Base-by-base conservation (phyloP, 2,888 invertebrate species). In the Stratiomys singularior region DNA sequence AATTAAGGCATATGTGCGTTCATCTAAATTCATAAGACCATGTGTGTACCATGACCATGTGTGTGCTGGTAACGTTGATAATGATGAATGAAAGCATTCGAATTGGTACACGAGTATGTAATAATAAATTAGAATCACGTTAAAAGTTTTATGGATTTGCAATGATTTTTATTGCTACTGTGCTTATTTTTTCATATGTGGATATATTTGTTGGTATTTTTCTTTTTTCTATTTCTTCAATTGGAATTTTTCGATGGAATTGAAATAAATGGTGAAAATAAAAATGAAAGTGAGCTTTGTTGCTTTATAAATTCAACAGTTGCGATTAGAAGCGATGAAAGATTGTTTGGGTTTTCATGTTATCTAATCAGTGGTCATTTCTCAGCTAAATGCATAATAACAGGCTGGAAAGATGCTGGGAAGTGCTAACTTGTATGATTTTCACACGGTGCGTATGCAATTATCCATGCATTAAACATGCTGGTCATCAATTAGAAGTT, bases 231-330 rank as follows among this genome's bases (percentile, higher is more conserved):
- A n/a, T n/a, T n/a, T n/a, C n/a, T n/a, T n/a, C n/a, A n/a, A n/a
- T 9, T 44, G 13, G 13, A 44, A 44, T 44, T 44, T 44, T 13
- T 44, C 44, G 44, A 44, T 13, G 44, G 13, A 9, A 13, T 7
- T 13, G 13, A 44, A 44, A 44, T 9, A 44, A 44, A 44, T 13
- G 44, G 44, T 9, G 44, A 44, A 44, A 44, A 44, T 7, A 44
- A 44, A 44, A 44, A 9, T 52, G 71, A 71, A 76, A 76, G 76
- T 66, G 44, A 9, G 7, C n/a, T n/a, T 44, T 13, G 13, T 7
- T 44, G 44, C 9, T 7, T 44, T 9, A 9, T 7, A 7, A 44
- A 44, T 44, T 7, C 9, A 13, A 44, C 44, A 13, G 9, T 9
- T 44, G 13, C n/a, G n/a, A 13, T 44, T n/a, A n/a, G n/a, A n/a